Base-by-base conservation (phyloP, 2,888 invertebrate genomes). In the Netelia inedita region DNA sequence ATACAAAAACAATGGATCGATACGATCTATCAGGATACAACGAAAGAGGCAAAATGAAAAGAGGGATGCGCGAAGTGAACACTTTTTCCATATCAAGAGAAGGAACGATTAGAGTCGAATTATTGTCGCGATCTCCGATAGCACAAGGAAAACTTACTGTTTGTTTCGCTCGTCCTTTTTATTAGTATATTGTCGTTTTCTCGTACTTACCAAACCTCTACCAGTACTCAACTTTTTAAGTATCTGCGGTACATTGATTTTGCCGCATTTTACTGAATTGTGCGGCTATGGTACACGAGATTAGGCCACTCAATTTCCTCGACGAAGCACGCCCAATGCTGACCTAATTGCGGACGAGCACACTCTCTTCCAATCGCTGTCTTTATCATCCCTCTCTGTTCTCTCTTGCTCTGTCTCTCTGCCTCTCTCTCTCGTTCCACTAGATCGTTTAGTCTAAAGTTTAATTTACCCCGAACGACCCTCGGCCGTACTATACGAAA, bases 311-410 rank as follows among this genome's bases (percentile, higher is more conserved):
- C 61, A 75, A 76, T 71, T 78, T 82, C 61, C 55, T 61, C 78
- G 35, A 16, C 35, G 50, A 68, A 72, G 68, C 78, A 35, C 68
- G 43, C 35, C 46, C 41, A 11, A n/a, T 35, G 16, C 74, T 83
- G 83, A 83, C 79, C 79, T 63, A 74, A 79, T 79, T 83, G 53
- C 16, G 73, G 74, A 63, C 41, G 73, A 50, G 43, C 65, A n/a
- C 68, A 55, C 72, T 43, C 55, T 55, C 46, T 65, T n/a, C 53
- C 41, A 11, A 61, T 65, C n/a, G 50, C 23, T n/a, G 63, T 65
- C 21, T 63, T 23, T n/a, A 61, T 35, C 21, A 53, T 23, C 11
- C 69, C 55, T n/a, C 53, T 23, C 10, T 63, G 63, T n/a, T 72
- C 55, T 19, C 5, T 50, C 50, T 50, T 11, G 10, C 50, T 50